Evolutionary conservation across 64 coral and sea anemone species (phyloP).

Genomic region (Pocillopora damicornis): DNA sequence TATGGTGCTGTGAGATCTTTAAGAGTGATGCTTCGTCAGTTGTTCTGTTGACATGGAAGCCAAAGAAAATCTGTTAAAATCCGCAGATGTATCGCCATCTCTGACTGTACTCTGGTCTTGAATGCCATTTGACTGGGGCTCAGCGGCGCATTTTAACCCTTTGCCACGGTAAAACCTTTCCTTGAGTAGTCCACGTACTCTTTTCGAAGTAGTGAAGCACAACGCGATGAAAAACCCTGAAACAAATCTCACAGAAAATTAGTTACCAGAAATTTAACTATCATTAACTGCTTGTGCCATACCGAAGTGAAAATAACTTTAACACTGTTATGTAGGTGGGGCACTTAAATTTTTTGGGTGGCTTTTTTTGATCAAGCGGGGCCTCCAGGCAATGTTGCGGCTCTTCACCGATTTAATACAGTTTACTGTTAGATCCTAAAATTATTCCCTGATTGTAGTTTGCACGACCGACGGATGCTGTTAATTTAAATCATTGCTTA

Average conservation of each 20-base stretch:
- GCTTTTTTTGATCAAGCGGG: too few relatives aligned
- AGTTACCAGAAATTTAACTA: not conserved
- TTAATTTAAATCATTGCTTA: too few relatives aligned
- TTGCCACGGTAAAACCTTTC: not conserved
- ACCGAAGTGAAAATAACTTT: not conserved
- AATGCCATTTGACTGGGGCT: not conserved
- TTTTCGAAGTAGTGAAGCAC: constrained; percentile 31
- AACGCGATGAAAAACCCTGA: constrained; percentile 19
- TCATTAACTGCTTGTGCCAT: not conserved
- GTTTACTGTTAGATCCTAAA: too few relatives aligned
- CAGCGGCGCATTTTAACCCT: not conserved
- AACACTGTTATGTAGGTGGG: not conserved
- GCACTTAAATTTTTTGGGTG: not conserved
- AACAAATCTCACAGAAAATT: not conserved
- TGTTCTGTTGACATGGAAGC: not conserved
- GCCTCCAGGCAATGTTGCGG: too few relatives aligned
- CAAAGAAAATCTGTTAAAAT: not conserved
- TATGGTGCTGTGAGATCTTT: not conserved
- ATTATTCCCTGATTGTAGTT: too few relatives aligned
- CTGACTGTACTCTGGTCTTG: not conserved
- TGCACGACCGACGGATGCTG: too few relatives aligned
- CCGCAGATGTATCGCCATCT: not conserved
- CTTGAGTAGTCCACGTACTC: not conserved
- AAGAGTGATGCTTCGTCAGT: not conserved
- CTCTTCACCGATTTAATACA: too few relatives aligned